Base-by-base conservation (phyloP, 2,797 vertebrate genomes). In the Eulemur coronatus region DNA sequence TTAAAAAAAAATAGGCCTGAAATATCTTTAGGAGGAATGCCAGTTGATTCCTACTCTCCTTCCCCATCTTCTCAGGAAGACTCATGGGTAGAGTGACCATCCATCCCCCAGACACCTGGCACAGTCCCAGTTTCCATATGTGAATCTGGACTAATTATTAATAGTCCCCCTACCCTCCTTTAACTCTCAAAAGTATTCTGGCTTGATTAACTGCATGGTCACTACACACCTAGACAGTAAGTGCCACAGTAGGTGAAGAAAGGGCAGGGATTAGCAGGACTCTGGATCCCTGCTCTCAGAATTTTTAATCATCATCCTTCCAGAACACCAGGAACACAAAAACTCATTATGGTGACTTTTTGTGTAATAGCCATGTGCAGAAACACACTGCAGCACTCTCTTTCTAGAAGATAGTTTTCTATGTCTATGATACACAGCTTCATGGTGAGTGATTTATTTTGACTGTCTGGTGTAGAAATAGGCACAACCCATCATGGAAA, bases 161-260 rank as follows among this genome's bases (percentile, higher is more conserved):
- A 55, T 17, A 84, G 0, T 3, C 7, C 5, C 0, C 4, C 17
- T n/a, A n/a, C 48, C 2, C 0, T 2, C 3, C 17, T 28, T 35
- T 72, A 30, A 24, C 26, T 85, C 13, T 67, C 11, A 33, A 35
- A 93, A 89, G 14, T 35, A 2, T 59, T 80, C 61, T 78, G 2
- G 20, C 14, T 86, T 15, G 22, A 28, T 70, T 70, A 11, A 46
- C 10, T 59, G 13, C 14, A 33, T 12, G 6, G 26, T 55, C 30
- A 43, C 69, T 41, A 20, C 28, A 72, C 22, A 63, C 0, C 4
- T 15, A 41, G 28, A n/a, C 18, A 14, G 0, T 28, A 7, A 73
- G 26, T 17, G 10, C 41, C 35, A 28, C 50, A 8, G 30, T 52
- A 11, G n/a, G 30, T 7, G 52, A 14, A 79, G 72, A 33, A 70